A percentile compares a stretch with the other conserved stretches of the same genome.
phyloP scores from a whole-genome alignment of 1,140 invertebrate genomes.

The Drosophila burlai region DNA sequence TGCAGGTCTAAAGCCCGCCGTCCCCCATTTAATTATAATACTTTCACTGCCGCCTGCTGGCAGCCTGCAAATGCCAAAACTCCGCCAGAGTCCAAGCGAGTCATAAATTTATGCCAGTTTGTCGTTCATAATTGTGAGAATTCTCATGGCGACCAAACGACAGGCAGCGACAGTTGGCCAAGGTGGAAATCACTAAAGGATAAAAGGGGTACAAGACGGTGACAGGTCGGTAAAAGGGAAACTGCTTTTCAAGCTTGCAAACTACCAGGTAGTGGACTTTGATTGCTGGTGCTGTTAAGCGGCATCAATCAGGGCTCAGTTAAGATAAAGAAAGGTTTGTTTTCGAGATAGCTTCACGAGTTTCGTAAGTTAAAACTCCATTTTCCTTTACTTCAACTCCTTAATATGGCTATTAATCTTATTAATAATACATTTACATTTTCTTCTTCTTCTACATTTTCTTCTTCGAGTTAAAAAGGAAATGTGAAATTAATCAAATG shows the following conservation, averaged over 20 bases:
- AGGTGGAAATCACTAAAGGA: constrained; percentile 6
- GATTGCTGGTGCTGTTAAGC: constrained; percentile 13
- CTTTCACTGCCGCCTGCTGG: constrained; percentile 71
- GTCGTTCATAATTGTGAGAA: constrained; percentile 70
- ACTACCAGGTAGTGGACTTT: constrained; percentile 7
- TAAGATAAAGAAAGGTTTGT: neutral
- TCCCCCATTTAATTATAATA: constrained; percentile 73
- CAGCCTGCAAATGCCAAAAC: constrained; percentile 43
- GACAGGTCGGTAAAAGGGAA: constrained; percentile 10
- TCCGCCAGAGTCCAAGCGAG: constrained; percentile 3
- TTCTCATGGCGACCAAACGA: constrained; percentile 26
- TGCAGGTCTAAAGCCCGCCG: constrained; percentile 47
- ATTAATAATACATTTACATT: no score
- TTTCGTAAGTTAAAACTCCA: neutral
- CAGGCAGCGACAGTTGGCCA: constrained; percentile 43
- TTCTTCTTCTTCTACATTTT: no score
- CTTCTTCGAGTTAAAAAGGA: constrained; percentile 5
- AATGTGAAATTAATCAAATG: constrained; percentile 31
- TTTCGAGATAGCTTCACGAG: neutral
- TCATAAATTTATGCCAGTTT: constrained; percentile 54
- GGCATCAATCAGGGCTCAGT: constrained; percentile 11
- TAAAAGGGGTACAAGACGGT: constrained; percentile 2
- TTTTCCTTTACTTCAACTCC: neutral
- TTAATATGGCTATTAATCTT: neutral
- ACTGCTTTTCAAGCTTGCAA: constrained; percentile 7